Base-by-base conservation (phyloP, 2,113 vertebrate genomes). In the Urocitellus parryii region DNA sequence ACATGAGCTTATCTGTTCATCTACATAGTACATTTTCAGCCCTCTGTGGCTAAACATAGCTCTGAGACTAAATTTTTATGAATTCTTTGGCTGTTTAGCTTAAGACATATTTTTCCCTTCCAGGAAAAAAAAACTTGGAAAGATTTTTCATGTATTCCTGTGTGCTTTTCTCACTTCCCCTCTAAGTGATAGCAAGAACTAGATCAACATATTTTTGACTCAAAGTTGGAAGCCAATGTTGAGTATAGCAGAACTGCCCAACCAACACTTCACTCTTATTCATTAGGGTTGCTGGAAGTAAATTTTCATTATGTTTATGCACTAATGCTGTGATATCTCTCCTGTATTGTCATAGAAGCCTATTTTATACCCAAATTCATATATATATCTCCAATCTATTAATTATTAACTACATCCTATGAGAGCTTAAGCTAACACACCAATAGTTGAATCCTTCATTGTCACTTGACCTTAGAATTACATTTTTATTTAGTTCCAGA, bases 391-490 rank as follows among this genome's bases (percentile, higher is more conserved):
- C 39, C 63, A 85, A 42, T 24, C 39, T 70, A 61, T 34, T 85
- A 37, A 6, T 79, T 87, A 88, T 80, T 58, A 85, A 81, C 22
- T 61, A 13, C 68, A 81, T 84, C 18, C 32, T 90, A 5, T 83
- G n/a, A 25, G 4, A 73, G 18, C 18, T 77, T 87, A 82, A 53
- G 27, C 25, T 90, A 76, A 29, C 1, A 67, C 37, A 42, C 5
- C 13, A 83, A 22, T 79, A 67, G 4, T 37, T 65, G 12, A 80
- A 17, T 88, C 4, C 8, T 80, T 68, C 90, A 37, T 53, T 56
- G n/a, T 94, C n/a, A 48, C 5, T 90, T 91, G 34, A 63, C 29
- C 63, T 97, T 22, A 83, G 6, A 34, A 53, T 68, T 88, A 83
- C 2, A 14, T 3, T 87, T 94, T 56, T 17, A 76, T 37, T 80